Evolutionary conservation across 1,140 invertebrate genomes (phyloP), one percentile per base, ranked within the genome.

Genomic region (Heliconius nattereri): DNA sequence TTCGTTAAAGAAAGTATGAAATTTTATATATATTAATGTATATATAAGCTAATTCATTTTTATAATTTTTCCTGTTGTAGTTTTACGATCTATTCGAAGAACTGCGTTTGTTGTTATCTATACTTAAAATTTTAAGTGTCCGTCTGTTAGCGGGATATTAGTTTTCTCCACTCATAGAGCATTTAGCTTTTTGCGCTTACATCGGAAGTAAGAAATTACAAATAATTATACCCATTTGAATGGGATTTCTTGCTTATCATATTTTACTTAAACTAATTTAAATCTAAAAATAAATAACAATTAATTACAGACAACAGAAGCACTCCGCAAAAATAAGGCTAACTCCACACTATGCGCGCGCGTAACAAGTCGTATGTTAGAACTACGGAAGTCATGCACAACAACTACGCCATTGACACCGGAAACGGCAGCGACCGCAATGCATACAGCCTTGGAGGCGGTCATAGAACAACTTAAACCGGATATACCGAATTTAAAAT

Each of bases 241-340:
- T 32, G 32, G 32, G 37, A 0, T 40, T 37, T 40, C 37, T 40
- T 40, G 8, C 8, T 40, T 40, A 40, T 40, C 37, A 40, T 11
- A 11, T 11, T 11, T 45, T 45, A 45, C 13, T 45, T 45, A 13
- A 45, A 45, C 11, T 32, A 3, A 32, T 32, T 32, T 32, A 52
- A 52, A 20, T 52, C 49, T 52, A 52, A 52, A 16, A 52, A 52
- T 20, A 11, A 71, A 40, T 35, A 23, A 71, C 78, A 26, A 49
- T 72, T 76, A 37, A n/a, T 85, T 87, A 26, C 81, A 94, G 92
- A 92, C 89, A 40, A 93, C 87, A 57, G 92, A 94, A 29, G 89
- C 92, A 1, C 82, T 94, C 3, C 91, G 90, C 35, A 93, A 93
- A 78, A 94, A 88, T 82, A 93, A 93, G 79, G 60, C 86, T 0